Conservation (phyloP, 2,888 invertebrate species). For the Brachyptera putata region DNA sequence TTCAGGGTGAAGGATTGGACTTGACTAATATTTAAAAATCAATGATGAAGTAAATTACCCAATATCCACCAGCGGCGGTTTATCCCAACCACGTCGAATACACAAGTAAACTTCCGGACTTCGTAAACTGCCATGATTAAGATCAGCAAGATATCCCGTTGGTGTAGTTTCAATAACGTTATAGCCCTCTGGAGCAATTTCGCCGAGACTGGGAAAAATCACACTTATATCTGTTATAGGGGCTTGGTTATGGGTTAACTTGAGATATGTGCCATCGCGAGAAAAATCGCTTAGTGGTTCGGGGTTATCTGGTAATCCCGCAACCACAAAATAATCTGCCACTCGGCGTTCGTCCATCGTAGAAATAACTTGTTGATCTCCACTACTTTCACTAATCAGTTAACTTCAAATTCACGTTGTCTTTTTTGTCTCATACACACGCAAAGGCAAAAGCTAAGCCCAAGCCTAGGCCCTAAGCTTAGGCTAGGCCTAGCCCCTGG, state of each 20-base stretch:
- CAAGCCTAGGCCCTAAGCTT: no score
- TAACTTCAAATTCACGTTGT: no score
- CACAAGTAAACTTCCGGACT: conserved; percentile 92
- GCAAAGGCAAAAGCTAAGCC: no score
- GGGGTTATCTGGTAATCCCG: conserved; percentile 83
- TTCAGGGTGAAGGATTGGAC: no score
- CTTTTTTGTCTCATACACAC: no score
- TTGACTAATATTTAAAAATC: no score
- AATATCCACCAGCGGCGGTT: conserved; percentile 95
- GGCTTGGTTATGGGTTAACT: conserved; percentile 75
- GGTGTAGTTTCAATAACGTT: conserved; percentile 73
- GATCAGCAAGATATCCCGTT: conserved; percentile 81
- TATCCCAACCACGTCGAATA: conserved; percentile 85
- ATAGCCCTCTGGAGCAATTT: conserved; percentile 75
- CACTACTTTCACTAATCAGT: no score
- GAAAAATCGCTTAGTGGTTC: conserved; percentile 75
- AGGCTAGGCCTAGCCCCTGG: no score
- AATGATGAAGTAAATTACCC: no score
- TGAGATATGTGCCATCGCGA: conserved; percentile 66
- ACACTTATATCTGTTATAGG: conserved; percentile 96
- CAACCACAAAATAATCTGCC: conserved; percentile 97
- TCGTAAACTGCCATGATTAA: conserved; percentile 95
- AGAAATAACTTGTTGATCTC: no score
- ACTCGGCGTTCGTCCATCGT: conserved; percentile 82
- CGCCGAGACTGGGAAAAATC: conserved; percentile 84